phyloP scores from a whole-genome alignment of 2,113 vertebrate species.

The Myrmecophaga tridactyla region DNA sequence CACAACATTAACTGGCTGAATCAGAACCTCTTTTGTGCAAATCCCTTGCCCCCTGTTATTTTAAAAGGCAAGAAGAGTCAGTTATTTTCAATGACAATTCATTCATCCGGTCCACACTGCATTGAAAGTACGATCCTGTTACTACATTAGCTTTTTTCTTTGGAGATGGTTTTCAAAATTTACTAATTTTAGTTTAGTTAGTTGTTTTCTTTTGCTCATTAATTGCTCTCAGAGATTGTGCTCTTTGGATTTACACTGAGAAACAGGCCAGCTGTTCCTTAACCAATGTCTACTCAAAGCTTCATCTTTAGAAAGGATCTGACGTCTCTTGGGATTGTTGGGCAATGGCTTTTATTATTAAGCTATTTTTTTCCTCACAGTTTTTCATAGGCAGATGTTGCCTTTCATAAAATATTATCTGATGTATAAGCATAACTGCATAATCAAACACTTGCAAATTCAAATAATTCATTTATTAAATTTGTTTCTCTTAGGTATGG shows the following conservation, averaged over 20 bases:
- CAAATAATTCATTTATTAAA: background rate
- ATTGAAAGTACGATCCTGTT: background rate
- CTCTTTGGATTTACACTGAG: background rate
- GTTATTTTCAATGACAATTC: background rate
- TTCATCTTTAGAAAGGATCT: background rate
- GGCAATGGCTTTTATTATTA: background rate
- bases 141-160: background rate
- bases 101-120: background rate
- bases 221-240: background rate
- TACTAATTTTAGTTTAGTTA: background rate
- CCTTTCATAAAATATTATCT: background rate
- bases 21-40: background rate
- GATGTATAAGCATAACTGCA: background rate
- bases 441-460: background rate
- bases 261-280: background rate
- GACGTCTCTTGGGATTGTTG: background rate
- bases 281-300: background rate
- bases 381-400: background rate
- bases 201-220: background rate
- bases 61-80: background rate
- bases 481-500: background rate
- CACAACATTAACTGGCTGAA: background rate
- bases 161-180: background rate
- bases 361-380: background rate
- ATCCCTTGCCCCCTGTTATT: background rate